Evolutionary conservation across 2,888 invertebrate genomes (phyloP).

Genomic region (Lasioglossum malachurum): DNA sequence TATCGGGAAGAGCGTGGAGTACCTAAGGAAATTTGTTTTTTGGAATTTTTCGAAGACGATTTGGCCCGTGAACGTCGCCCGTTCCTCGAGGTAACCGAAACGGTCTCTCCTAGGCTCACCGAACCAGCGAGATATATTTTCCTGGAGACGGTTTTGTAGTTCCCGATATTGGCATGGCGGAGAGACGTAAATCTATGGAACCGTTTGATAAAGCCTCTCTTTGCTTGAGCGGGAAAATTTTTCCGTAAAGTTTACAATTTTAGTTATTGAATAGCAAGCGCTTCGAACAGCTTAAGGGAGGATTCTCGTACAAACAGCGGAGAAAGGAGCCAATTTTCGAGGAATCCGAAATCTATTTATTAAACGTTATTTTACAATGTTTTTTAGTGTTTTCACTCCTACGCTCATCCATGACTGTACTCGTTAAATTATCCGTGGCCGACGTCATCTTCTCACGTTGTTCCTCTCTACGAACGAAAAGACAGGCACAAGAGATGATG

Average conservation of each 20-base stretch:
- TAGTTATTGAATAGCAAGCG: not conserved
- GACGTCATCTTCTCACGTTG: not conserved
- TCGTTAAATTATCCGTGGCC: not conserved
- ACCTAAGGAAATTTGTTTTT: not conserved
- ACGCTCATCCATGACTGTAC: too few relatives aligned
- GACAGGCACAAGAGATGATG: not conserved
- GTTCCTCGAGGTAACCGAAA: not conserved
- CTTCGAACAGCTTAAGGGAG: not conserved
- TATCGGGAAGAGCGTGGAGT: not conserved
- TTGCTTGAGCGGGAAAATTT: not conserved
- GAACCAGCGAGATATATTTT: not conserved
- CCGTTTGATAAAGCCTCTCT: not conserved
- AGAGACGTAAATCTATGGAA: not conserved
- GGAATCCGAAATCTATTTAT: too few relatives aligned
- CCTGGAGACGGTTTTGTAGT: not conserved
- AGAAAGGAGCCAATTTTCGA: not conserved
- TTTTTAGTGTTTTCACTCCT: too few relatives aligned
- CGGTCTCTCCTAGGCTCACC: not conserved
- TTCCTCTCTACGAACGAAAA: not conserved
- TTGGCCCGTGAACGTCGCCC: not conserved
- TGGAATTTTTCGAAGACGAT: not conserved
- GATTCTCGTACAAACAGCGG: not conserved
- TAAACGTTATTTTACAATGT: too few relatives aligned
- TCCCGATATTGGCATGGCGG: not conserved
- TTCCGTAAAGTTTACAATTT: not conserved